A percentile compares a stretch with the other conserved stretches of the same genome.
phyloP scores from a whole-genome alignment of 2,888 invertebrate genomes.

The Fragum sueziense region DNA sequence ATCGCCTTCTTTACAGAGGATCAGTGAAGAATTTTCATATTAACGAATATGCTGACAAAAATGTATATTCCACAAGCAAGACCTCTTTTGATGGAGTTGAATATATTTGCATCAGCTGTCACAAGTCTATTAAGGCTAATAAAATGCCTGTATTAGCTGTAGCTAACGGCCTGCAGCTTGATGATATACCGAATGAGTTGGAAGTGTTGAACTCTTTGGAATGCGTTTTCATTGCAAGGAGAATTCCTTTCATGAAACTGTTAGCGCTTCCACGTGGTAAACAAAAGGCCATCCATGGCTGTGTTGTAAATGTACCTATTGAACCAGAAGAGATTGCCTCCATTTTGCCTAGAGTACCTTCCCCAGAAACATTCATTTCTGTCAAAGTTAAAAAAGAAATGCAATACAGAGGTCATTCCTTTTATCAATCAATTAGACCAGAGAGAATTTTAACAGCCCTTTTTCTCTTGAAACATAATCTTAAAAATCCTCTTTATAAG shows the following conservation, averaged over 20 bases:
- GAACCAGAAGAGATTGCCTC: constrained; percentile 13
- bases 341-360: constrained; percentile 45
- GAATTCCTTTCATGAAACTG: constrained; percentile 59
- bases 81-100: constrained; percentile 3
- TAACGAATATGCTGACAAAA: not conserved
- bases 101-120: constrained; percentile 24
- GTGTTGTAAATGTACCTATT: constrained; percentile 54
- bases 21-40: constrained; percentile 13
- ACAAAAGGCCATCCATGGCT: constrained; percentile 52
- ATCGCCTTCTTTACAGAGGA: constrained; percentile 18
- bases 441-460: constrained; percentile 42
- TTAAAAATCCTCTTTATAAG: constrained; percentile 40
- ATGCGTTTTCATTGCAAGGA: constrained; percentile 44
- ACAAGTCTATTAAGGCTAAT: constrained; percentile 12
- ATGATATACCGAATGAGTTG: constrained; percentile 44
- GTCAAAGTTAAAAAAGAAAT: constrained; percentile 43
- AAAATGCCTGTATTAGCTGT: constrained; percentile 39
- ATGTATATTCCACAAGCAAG: constrained; percentile 12
- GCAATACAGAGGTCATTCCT: constrained; percentile 38
- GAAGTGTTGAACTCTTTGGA: constrained; percentile 51
- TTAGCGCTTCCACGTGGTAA: constrained; percentile 47
- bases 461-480: constrained; percentile 28
- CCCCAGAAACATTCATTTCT: constrained; percentile 22
- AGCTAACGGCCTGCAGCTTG: constrained; percentile 39
- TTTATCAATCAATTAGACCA: constrained; percentile 32